A percentile compares a stretch with the other conserved stretches of the same genome.
Evolutionary conservation across 2,113 vertebrate species (phyloP).

Genomic region (Syngnathus scovelli): DNA sequence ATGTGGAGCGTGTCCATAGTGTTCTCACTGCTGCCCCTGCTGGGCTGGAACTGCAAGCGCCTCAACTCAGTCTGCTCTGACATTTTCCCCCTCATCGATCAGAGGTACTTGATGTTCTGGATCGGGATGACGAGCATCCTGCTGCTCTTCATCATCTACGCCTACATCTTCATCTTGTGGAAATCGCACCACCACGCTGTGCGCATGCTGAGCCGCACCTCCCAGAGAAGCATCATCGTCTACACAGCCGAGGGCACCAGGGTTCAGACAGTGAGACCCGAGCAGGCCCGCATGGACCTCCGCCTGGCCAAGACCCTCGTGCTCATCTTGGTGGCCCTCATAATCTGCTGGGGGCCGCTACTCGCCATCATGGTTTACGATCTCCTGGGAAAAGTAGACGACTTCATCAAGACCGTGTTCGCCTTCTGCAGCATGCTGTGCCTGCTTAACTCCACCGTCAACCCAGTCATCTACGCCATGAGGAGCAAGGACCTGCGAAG

Average conservation of each 20-base stretch:
- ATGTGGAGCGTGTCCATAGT: conserved; percentile 95
- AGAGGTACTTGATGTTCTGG: conserved; percentile 96
- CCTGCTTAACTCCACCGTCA: conserved; percentile 95
- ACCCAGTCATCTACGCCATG: conserved; percentile 97
- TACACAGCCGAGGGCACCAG: conserved; percentile 89
- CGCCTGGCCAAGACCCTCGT: conserved; percentile 95
- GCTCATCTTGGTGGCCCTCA: conserved; percentile 91
- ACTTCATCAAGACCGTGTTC: conserved; percentile 92
- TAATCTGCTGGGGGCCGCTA: conserved; percentile 98
- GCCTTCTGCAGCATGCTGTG: conserved; percentile 98
- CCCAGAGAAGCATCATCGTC: conserved; percentile 91
- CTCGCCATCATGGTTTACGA: conserved; percentile 96
- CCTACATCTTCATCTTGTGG: conserved; percentile 98
- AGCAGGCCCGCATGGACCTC: conserved; percentile 97
- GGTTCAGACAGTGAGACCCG: conserved; percentile 88
- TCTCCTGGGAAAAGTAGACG: conserved; percentile 94
- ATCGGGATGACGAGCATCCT: conserved; percentile 89
- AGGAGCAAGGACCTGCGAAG: conserved; percentile 94
- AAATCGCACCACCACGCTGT: conserved; percentile 94
- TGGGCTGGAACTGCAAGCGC: conserved; percentile 98
- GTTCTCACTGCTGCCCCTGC: conserved; percentile 88
- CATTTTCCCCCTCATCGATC: conserved; percentile 95
- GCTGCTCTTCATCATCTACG: conserved; percentile 94
- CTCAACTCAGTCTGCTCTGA: conserved; percentile 90
- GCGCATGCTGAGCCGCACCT: conserved; percentile 93